Evolutionary conservation across 2,888 invertebrate genomes (phyloP).

Genomic region (Chymomyza caudatula): DNA sequence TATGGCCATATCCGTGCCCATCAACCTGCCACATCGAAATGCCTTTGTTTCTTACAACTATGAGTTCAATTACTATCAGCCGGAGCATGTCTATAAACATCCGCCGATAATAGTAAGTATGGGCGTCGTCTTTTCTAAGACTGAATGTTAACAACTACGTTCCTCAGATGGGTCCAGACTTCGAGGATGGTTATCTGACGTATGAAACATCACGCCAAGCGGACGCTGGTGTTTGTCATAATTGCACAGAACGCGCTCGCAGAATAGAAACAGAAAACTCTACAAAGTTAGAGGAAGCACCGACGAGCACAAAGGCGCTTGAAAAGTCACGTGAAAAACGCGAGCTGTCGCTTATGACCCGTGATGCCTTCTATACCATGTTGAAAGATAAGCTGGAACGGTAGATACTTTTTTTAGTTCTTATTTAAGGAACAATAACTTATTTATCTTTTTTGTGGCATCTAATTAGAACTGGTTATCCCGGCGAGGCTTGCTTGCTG

Average conservation of each 20-base stretch:
- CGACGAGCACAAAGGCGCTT: background rate
- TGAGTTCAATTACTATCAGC: constrained; percentile 83
- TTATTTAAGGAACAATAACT: background rate
- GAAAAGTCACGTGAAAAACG: constrained; percentile 37
- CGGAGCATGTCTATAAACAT: constrained; percentile 78
- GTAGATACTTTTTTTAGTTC: constrained; percentile 31
- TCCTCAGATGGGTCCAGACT: constrained; percentile 52
- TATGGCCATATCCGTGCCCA: constrained; percentile 84
- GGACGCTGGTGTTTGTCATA: constrained; percentile 28
- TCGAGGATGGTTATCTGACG: constrained; percentile 48
- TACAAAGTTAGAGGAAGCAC: background rate
- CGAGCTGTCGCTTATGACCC: constrained; percentile 57
- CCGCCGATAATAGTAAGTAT: constrained; percentile 70
- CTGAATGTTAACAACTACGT: background rate
- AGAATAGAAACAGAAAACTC: background rate
- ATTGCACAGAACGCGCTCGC: constrained; percentile 38
- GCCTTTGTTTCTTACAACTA: constrained; percentile 87
- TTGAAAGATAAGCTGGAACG: constrained; percentile 69
- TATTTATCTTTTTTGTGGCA: background rate
- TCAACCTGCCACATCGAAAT: constrained; percentile 84
- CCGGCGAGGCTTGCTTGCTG: constrained; percentile 81
- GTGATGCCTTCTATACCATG: constrained; percentile 70
- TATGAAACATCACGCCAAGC: constrained; percentile 25
- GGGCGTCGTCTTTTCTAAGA: too few species aligned
- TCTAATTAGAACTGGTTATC: constrained; percentile 77